A percentile compares a stretch with the other conserved stretches of the same genome.
Conservation (phyloP, 2,888 invertebrate genomes). For the Melieria crassipennis region DNA sequence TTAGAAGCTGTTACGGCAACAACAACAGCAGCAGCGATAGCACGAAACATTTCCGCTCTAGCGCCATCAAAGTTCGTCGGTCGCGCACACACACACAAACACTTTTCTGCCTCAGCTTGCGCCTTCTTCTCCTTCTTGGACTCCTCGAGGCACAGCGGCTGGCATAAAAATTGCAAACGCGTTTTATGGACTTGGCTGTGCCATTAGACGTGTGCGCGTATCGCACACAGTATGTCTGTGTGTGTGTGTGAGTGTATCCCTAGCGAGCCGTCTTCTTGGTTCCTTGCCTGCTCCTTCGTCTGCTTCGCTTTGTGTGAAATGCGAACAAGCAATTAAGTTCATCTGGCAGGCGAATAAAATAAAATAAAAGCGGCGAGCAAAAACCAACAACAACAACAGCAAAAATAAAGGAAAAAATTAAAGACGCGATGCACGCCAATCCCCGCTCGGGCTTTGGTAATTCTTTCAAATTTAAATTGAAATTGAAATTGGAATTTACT, state of each 20-base stretch:
- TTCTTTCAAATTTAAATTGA: slow-evolving; percentile 23
- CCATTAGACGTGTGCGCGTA: no score
- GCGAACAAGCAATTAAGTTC: slow-evolving; percentile 13
- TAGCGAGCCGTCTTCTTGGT: background rate
- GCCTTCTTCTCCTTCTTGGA: no score
- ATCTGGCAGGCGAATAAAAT: background rate
- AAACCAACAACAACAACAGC: background rate
- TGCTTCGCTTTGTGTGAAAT: background rate
- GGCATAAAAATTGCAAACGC: no score
- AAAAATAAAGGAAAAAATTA: background rate
- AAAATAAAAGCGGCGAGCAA: background rate
- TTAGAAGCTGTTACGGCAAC: no score
- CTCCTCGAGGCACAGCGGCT: no score
- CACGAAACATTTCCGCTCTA: no score
- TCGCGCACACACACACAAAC: no score
- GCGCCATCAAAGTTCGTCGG: no score
- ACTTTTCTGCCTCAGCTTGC: no score
- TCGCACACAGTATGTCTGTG: background rate
- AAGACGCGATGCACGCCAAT: background rate
- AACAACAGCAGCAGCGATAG: no score
- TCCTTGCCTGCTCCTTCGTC: background rate
- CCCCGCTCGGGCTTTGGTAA: background rate
- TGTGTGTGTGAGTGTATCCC: background rate
- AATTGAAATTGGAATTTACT: slow-evolving; percentile 18
- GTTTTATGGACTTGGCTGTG: no score